Evolutionary conservation across 2,888 invertebrate genomes (phyloP).

Genomic region (Sturmia bella): DNA sequence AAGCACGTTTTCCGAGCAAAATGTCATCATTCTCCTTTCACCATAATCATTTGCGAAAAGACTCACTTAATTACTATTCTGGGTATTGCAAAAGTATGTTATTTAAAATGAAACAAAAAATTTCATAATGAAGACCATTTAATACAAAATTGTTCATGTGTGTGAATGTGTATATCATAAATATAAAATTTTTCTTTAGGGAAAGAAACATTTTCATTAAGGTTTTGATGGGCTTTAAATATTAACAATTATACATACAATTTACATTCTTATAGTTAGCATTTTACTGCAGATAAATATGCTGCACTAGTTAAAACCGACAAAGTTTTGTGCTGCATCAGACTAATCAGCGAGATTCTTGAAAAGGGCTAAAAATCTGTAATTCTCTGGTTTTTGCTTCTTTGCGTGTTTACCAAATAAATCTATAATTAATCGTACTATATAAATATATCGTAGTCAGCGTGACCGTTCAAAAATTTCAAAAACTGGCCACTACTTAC

Average conservation of each 20-base stretch:
- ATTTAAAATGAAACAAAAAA: conserved; percentile 32
- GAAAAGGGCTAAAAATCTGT: too few relatives aligned
- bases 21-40: not conserved
- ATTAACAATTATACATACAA: conserved; percentile 58
- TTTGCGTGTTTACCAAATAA: too few relatives aligned
- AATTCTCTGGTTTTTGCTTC: too few relatives aligned
- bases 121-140: conserved; percentile 15
- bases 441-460: too few relatives aligned
- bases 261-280: conserved; percentile 20
- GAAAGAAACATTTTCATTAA: conserved; percentile 9
- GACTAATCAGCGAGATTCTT: too few relatives aligned
- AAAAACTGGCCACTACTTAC: too few relatives aligned
- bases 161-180: conserved; percentile 18
- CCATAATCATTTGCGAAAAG: conserved; percentile 14
- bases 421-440: too few relatives aligned
- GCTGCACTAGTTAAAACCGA: conserved; percentile 18
- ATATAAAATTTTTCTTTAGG: not conserved
- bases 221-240: conserved; percentile 15
- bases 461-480: too few relatives aligned
- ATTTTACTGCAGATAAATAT: conserved; percentile 7
- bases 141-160: conserved; percentile 10
- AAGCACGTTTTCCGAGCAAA: conserved; percentile 41
- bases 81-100: conserved; percentile 14
- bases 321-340: too few relatives aligned
- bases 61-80: conserved; percentile 29